Evolutionary conservation across 2,797 vertebrate genomes (phyloP).

Genomic region (Adrianichthys oophorus): DNA sequence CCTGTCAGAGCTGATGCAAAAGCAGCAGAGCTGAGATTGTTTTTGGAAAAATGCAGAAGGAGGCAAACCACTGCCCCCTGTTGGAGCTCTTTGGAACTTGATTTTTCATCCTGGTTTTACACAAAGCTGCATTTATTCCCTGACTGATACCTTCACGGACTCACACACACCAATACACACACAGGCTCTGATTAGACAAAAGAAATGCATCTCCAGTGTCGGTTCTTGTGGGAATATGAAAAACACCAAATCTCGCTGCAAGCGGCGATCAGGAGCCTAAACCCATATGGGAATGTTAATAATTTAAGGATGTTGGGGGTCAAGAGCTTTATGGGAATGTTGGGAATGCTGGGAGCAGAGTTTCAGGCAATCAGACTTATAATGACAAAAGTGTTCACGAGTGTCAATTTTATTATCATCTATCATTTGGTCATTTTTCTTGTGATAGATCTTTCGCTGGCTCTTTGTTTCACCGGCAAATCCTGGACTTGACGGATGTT

Average conservation of each 20-base stretch:
- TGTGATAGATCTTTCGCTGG: constrained; percentile 25
- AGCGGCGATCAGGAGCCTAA: constrained; percentile 66
- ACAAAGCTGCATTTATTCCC: constrained; percentile 16
- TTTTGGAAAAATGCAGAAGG: constrained; percentile 12
- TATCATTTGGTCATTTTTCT: constrained; percentile 18
- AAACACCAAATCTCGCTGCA: constrained; percentile 65
- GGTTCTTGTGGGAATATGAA: constrained; percentile 55
- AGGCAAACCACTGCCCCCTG: constrained; percentile 72
- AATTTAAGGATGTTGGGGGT: constrained; percentile 75
- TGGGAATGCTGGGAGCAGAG: constrained; percentile 63
- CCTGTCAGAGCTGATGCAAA: constrained; percentile 47
- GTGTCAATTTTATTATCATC: constrained; percentile 11
- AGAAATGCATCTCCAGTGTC: constrained; percentile 48
- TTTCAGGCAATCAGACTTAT: constrained; percentile 49
- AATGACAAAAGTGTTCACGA: constrained; percentile 40
- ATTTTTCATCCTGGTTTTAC: constrained; percentile 2
- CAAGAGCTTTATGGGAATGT: constrained; percentile 69
- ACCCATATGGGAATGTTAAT: constrained; percentile 75
- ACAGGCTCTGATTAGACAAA: constrained; percentile 33
- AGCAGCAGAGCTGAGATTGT: constrained; percentile 14
- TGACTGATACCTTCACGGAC: constrained; percentile 15
- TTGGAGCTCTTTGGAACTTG: constrained; percentile 26
- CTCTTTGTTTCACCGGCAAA: constrained; percentile 21
- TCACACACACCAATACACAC: constrained; percentile 19
- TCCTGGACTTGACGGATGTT: constrained; percentile 28